Conservation (phyloP, 2,888 invertebrate genomes). For the Stratiomys singularior region DNA sequence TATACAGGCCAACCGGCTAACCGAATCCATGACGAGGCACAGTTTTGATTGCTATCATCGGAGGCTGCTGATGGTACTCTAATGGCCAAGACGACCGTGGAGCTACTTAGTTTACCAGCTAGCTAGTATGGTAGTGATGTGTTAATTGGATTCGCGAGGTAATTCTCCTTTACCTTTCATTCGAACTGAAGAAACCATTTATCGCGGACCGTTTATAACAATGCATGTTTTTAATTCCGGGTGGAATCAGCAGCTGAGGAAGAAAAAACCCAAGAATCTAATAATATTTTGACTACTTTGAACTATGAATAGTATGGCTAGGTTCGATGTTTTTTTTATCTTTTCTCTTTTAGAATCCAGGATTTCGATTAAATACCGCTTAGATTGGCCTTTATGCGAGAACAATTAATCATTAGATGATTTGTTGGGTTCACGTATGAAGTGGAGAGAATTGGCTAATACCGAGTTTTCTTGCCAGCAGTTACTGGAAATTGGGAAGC, state of each 20-base stretch:
- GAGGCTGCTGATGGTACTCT: not conserved
- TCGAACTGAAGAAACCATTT: not conserved
- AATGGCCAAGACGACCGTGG: not conserved
- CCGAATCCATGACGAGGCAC: slow-evolving; percentile 40
- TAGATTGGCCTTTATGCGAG: slow-evolving; percentile 22
- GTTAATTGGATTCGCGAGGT: slow-evolving; percentile 38
- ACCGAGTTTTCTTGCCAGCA: not conserved
- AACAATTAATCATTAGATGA: slow-evolving; percentile 39
- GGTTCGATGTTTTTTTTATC: too few relatives aligned
- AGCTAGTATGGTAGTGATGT: slow-evolving; percentile 29
- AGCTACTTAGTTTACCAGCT: not conserved
- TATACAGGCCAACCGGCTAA: slow-evolving; percentile 42
- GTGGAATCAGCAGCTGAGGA: not conserved
- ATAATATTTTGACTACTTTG: slow-evolving; percentile 20
- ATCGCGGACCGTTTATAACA: slow-evolving; percentile 14
- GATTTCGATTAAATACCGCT: slow-evolving; percentile 40
- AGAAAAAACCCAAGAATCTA: slow-evolving; percentile 12
- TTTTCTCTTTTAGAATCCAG: not conserved
- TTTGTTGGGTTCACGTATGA: not conserved
- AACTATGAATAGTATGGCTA: not conserved
- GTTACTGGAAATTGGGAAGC: not conserved
- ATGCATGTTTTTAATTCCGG: slow-evolving; percentile 36
- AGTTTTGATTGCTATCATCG: slow-evolving; percentile 41
- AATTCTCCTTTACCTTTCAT: slow-evolving; percentile 3
- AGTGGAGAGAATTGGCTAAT: slow-evolving; percentile 8